These are phyloP conservation scores for Autographa gamma DNA, from an alignment of 2,888 invertebrate genomes.

Conservation along the genomic window DNA sequence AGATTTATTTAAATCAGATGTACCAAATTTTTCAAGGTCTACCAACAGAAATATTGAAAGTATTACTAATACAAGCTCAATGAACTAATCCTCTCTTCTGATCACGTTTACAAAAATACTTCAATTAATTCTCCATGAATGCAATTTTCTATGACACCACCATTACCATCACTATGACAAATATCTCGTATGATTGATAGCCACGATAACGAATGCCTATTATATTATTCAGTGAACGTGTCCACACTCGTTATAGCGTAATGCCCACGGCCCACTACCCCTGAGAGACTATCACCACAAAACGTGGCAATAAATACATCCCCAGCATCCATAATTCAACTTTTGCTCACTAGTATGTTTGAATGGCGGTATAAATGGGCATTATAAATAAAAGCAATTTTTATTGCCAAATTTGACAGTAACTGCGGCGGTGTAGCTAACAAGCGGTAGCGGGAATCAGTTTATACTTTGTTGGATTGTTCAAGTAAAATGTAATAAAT, in stretches of 20 bases:
- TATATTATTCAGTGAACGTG: conserved; percentile 2
- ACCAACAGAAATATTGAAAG: no score
- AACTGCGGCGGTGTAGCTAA: not conserved
- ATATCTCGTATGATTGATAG: conserved; percentile 2
- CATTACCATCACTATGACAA: not conserved
- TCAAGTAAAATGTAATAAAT: no score
- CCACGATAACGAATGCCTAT: conserved; percentile 2
- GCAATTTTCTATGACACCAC: not conserved
- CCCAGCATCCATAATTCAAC: conserved; percentile 49
- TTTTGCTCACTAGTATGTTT: conserved; percentile 54
- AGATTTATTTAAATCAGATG: no score
- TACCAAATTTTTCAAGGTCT: no score
- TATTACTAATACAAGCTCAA: no score
- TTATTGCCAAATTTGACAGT: conserved; percentile 58
- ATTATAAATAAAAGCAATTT: conserved; percentile 63
- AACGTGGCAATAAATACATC: conserved; percentile 44
- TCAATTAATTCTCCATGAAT: not conserved
- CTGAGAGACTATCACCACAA: conserved; percentile 26
- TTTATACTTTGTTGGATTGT: no score
- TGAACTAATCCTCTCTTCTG: no score
- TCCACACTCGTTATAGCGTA: conserved; percentile 6
- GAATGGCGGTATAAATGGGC: conserved; percentile 59
- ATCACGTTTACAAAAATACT: not conserved
- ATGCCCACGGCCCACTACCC: conserved; percentile 9
- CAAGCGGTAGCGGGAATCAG: not conserved